Evolutionary conservation across 2,888 invertebrate genomes (phyloP).

Genomic region (Timandra comae): DNA sequence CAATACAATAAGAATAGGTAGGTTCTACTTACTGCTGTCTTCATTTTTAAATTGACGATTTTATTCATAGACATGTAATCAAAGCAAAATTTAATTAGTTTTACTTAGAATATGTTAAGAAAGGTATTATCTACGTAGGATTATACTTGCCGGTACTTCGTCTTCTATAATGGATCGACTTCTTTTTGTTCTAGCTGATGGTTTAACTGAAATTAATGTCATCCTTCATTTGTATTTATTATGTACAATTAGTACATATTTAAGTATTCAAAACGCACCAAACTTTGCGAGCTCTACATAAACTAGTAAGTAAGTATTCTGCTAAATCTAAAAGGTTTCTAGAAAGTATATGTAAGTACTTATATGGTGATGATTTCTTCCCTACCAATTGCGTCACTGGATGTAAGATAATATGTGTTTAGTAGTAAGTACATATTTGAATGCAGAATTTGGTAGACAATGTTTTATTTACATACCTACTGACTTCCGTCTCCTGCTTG

Average conservation of each 20-base stretch:
- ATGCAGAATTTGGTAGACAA: no score
- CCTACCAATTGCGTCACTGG: no score
- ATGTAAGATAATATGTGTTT: no score
- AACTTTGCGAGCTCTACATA: neutral
- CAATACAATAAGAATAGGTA: neutral
- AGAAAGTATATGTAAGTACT: no score
- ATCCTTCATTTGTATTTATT: neutral
- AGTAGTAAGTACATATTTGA: no score
- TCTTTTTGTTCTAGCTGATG: conserved; percentile 24
- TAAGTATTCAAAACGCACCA: neutral
- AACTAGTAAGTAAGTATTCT: no score
- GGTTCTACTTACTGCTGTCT: neutral
- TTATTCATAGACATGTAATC: neutral
- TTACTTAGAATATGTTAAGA: no score
- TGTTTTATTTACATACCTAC: no score
- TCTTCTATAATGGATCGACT: conserved; percentile 41
- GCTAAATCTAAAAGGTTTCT: no score
- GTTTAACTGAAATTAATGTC: neutral
- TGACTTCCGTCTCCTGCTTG: conserved; percentile 39
- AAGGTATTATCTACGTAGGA: no score
- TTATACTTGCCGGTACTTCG: conserved; percentile 26
- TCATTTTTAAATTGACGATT: neutral
- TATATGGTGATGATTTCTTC: no score
- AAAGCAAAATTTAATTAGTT: no score
- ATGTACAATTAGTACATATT: neutral